Evolutionary conservation across 2,888 invertebrate species (phyloP).

Genomic region (Drosophila austrosaltans): DNA sequence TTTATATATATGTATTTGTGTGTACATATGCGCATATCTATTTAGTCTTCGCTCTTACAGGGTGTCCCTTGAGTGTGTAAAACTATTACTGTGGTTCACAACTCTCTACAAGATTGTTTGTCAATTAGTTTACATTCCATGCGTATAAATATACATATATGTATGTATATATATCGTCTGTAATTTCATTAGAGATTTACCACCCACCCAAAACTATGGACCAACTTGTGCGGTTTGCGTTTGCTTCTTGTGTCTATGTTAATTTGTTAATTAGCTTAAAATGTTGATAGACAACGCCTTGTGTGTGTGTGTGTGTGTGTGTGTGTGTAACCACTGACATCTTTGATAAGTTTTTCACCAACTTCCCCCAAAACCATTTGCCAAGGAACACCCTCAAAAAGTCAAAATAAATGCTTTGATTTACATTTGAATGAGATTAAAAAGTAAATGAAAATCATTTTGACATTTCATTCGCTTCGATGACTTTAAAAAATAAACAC

Average conservation of each 20-base stretch:
- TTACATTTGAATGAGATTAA: slow-evolving; percentile 1
- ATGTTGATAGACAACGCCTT: slow-evolving; percentile 46
- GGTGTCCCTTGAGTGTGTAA: background rate
- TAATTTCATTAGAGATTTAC: slow-evolving; percentile 11
- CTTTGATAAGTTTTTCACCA: slow-evolving; percentile 7
- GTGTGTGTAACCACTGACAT: slow-evolving; percentile 11
- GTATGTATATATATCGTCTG: background rate
- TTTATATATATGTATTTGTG: slow-evolving; percentile 2
- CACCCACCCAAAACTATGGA: slow-evolving; percentile 13
- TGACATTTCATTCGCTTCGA: background rate
- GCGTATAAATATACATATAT: background rate
- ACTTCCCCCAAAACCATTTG: background rate
- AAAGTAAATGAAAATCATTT: background rate
- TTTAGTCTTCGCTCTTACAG: background rate
- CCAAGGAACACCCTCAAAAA: background rate
- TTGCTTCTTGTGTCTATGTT: background rate
- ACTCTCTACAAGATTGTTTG: background rate
- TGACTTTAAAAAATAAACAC: background rate
- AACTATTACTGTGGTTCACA: too few relatives aligned
- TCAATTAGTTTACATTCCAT: background rate
- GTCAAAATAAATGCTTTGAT: background rate
- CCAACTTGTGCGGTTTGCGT: slow-evolving; percentile 44
- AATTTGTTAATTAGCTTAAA: slow-evolving; percentile 51
- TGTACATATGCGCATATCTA: background rate
- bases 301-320: slow-evolving; percentile 15